Conservation (phyloP, 2,113 vertebrate genomes). For the Cyphomyrus plagiostoma region DNA sequence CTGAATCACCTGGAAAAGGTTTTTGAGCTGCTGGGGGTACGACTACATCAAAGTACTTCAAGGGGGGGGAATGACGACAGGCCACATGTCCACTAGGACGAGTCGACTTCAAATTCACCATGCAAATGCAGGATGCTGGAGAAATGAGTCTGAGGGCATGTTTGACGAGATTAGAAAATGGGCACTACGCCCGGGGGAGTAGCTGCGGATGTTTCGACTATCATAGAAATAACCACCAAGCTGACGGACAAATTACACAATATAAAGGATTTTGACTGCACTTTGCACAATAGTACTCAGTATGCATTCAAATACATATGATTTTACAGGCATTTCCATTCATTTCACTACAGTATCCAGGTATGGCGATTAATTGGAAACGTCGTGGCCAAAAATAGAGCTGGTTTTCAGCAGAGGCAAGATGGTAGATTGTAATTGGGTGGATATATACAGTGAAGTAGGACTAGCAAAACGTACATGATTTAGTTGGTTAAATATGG, state of each 20-base stretch:
- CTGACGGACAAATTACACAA: neutral
- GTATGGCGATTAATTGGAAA: neutral
- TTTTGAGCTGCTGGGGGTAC: neutral
- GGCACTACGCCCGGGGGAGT: neutral
- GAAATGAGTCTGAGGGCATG: neutral
- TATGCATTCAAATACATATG: neutral
- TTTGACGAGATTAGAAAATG: neutral
- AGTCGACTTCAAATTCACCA: neutral
- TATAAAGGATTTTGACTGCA: neutral
- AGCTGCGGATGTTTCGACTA: neutral
- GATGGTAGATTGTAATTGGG: neutral
- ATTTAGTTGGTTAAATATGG: neutral
- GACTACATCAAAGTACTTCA: neutral
- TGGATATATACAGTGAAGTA: neutral
- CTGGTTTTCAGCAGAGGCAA: neutral
- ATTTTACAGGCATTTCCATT: neutral
- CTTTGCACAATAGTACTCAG: neutral
- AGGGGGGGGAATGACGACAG: neutral
- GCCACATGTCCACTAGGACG: neutral
- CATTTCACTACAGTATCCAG: neutral
- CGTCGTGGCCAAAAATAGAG: neutral
- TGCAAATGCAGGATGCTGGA: neutral
- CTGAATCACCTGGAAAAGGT: neutral
- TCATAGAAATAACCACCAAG: neutral
- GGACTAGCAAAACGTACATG: neutral